phyloP scores from a whole-genome alignment of 2,797 vertebrate species.

The Peromyscus attwateri region DNA sequence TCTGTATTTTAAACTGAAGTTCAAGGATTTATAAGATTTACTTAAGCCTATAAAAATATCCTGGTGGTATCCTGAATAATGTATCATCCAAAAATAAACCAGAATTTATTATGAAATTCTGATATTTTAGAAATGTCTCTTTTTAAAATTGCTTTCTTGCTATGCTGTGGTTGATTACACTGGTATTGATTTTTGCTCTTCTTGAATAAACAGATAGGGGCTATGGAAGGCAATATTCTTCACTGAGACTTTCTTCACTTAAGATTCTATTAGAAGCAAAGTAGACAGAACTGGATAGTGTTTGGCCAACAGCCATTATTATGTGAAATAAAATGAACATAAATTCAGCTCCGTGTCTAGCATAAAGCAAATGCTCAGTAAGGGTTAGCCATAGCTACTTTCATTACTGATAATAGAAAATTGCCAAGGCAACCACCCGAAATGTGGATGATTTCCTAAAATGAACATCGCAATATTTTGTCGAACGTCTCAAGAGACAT shows the following conservation, averaged over 20 bases:
- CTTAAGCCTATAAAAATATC: constrained; percentile 78
- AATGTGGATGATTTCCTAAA: constrained; percentile 58
- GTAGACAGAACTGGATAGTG: constrained; percentile 68
- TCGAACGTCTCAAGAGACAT: constrained; percentile 68
- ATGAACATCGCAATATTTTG: constrained; percentile 69
- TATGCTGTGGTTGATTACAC: constrained; percentile 82
- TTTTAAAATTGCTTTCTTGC: constrained; percentile 81
- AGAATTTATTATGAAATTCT: constrained; percentile 79
- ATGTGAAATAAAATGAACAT: constrained; percentile 55
- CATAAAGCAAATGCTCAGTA: constrained; percentile 56
- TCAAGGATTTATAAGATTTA: constrained; percentile 85
- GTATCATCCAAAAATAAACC: constrained; percentile 83
- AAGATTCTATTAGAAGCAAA: constrained; percentile 76
- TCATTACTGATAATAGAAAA: constrained; percentile 12
- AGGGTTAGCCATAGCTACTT: constrained; percentile 48
- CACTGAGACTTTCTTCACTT: constrained; percentile 80
- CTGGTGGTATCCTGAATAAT: constrained; percentile 81
- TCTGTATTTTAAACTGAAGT: constrained; percentile 84
- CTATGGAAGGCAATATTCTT: constrained; percentile 80
- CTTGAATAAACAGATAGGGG: constrained; percentile 82
- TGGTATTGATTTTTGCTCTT: constrained; percentile 83
- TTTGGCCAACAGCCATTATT: constrained; percentile 75
- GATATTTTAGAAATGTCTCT: constrained; percentile 82
- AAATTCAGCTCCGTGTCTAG: constrained; percentile 24
- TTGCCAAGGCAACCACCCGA: constrained; percentile 38